Evolutionary conservation across 2,113 vertebrate species (phyloP).

Genomic region (Fukomys damarensis): DNA sequence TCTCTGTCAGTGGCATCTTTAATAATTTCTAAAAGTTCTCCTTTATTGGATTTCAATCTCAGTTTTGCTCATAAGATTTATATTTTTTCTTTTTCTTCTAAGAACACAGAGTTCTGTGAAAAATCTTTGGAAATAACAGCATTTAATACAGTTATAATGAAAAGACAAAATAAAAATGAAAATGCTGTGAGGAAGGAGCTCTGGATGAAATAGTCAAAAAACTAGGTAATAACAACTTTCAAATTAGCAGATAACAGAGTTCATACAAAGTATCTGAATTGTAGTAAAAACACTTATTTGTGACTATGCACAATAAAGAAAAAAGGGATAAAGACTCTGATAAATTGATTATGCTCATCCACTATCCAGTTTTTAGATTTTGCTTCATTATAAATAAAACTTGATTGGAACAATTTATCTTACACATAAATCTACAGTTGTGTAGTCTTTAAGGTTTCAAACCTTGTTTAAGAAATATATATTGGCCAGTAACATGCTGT

Average conservation of each 20-base stretch:
- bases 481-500: not conserved
- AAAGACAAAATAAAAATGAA: conserved; percentile 36
- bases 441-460: not conserved
- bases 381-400: conserved; percentile 11
- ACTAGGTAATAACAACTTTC: conserved; percentile 23
- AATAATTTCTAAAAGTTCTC: conserved; percentile 57
- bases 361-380: not conserved
- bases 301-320: not conserved
- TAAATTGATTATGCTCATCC: not conserved
- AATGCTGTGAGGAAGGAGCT: not conserved
- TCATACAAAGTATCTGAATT: not conserved
- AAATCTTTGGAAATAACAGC: conserved; percentile 48
- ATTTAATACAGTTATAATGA: conserved; percentile 47
- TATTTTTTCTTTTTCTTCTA: conserved; percentile 42
- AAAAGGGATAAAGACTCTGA: not conserved
- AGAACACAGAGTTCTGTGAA: conserved; percentile 38
- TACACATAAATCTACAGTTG: not conserved
- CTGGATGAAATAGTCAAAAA: conserved; percentile 15
- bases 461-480: conserved; percentile 68
- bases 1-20: conserved; percentile 60
- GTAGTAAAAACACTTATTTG: not conserved
- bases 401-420: conserved; percentile 43
- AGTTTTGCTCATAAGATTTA: conserved; percentile 53
- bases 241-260: not conserved
- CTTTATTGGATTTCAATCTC: conserved; percentile 67